These are phyloP conservation scores for Phortica variegata DNA, from an alignment of 1,140 invertebrate species.

Conservation along the genomic window DNA sequence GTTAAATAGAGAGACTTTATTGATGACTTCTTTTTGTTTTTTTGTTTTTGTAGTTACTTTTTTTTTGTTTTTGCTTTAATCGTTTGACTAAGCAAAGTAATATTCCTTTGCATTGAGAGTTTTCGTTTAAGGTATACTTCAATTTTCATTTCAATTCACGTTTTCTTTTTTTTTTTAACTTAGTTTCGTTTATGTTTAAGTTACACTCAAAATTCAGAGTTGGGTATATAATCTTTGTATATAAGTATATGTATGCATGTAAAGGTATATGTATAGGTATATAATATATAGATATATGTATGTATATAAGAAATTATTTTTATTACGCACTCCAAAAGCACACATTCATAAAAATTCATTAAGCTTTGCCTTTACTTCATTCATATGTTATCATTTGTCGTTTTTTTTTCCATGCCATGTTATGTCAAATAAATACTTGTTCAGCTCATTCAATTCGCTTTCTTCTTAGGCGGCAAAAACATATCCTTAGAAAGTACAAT, in stretches of 20 bases:
- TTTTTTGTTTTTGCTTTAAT: slow-evolving; percentile 22
- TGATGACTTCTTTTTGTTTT: slow-evolving; percentile 32
- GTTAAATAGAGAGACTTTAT: slow-evolving; percentile 56
- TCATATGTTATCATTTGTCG: no score
- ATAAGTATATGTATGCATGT: slow-evolving; percentile 19
- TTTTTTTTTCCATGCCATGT: no score
- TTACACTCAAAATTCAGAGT: slow-evolving; percentile 25
- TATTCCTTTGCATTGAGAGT: no score
- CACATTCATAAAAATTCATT: not conserved
- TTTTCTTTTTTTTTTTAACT: no score
- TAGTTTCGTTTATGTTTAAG: not conserved
- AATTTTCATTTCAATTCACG: not conserved
- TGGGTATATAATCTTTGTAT: slow-evolving; percentile 18
- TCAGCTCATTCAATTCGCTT: no score
- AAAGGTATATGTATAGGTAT: slow-evolving; percentile 20
- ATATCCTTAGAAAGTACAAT: no score
- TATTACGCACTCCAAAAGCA: no score
- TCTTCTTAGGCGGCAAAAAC: no score
- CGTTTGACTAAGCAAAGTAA: slow-evolving; percentile 21
- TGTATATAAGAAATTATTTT: slow-evolving; percentile 8
- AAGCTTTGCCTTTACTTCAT: not conserved
- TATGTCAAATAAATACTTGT: no score
- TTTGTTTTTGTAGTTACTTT: slow-evolving; percentile 17
- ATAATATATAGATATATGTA: not conserved
- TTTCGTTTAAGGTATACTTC: slow-evolving; percentile 14